Conservation (phyloP, 2,888 invertebrate species). For the Frankliniella fusca region DNA sequence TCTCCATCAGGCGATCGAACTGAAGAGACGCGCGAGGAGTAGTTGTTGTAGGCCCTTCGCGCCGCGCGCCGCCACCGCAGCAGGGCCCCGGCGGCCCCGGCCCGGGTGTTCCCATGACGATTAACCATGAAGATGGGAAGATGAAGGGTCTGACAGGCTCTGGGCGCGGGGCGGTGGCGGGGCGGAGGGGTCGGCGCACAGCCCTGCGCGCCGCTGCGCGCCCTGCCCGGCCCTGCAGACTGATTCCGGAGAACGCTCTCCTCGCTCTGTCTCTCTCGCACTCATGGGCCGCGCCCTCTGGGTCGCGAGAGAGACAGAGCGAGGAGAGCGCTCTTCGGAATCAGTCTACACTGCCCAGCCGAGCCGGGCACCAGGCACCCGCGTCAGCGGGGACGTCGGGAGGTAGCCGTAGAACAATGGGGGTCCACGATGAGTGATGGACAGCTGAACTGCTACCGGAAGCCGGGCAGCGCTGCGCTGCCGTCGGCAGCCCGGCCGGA, state of each 20-base stretch:
- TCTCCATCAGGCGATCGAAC: background rate
- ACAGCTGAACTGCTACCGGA: conserved; percentile 19
- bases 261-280: no score
- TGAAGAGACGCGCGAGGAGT: background rate
- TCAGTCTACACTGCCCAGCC: no score
- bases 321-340: no score
- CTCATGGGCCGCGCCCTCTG: no score
- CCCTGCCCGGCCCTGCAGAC: no score
- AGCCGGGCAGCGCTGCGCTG: background rate
- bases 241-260: no score
- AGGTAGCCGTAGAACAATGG: conserved; percentile 8
- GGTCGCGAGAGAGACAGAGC: no score
- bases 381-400: background rate
- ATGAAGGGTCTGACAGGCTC: conserved; percentile 14
- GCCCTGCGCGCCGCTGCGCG: background rate
- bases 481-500: no score
- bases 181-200: background rate
- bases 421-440: conserved; percentile 23
- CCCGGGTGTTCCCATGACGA: conserved; percentile 7
- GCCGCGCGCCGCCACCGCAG: background rate
- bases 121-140: background rate
- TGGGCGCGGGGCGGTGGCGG: background rate
- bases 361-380: no score
- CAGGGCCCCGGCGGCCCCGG: background rate
- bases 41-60: no score